phyloP scores from a whole-genome alignment of 1,140 invertebrate genomes.

The Drosophila orosa region DNA sequence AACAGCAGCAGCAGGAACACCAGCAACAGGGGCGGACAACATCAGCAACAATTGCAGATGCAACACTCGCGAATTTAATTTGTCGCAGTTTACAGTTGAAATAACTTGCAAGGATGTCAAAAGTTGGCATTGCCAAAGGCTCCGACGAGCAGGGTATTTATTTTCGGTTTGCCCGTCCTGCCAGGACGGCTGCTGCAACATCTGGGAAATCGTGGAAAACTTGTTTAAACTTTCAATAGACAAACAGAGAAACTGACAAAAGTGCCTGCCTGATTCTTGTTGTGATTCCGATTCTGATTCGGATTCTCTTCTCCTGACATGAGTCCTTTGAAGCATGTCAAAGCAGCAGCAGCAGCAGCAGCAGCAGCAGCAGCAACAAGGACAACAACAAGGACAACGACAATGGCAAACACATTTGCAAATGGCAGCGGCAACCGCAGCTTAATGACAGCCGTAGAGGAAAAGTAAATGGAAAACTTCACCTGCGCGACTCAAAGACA shows the following conservation, averaged over 20 bases:
- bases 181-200: slow-evolving; percentile 22
- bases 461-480: slow-evolving; percentile 67
- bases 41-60: slow-evolving; percentile 48
- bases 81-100: slow-evolving; percentile 79
- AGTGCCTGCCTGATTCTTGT: slow-evolving; percentile 48
- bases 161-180: slow-evolving; percentile 36
- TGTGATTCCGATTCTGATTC: slow-evolving; percentile 32
- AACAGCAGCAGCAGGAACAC: slow-evolving; percentile 27
- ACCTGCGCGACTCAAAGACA: slow-evolving; percentile 65
- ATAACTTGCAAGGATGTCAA: slow-evolving; percentile 64
- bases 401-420: slow-evolving; percentile 79
- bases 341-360: slow-evolving; percentile 59
- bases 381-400: slow-evolving; percentile 45
- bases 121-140: slow-evolving; percentile 45
- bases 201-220: slow-evolving; percentile 50
- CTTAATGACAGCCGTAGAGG: slow-evolving; percentile 72
- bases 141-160: slow-evolving; percentile 41
- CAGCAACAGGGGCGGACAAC: slow-evolving; percentile 10
- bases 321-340: slow-evolving; percentile 75
- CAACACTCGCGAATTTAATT: slow-evolving; percentile 75
- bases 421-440: slow-evolving; percentile 76
- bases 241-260: slow-evolving; percentile 65
- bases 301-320: slow-evolving; percentile 57
- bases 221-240: slow-evolving; percentile 80
- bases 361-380: slow-evolving; percentile 23